A percentile compares a stretch with the other conserved stretches of the same genome.
Conservation (phyloP, 2,797 vertebrate species). For the Macropus fuliginosus region DNA sequence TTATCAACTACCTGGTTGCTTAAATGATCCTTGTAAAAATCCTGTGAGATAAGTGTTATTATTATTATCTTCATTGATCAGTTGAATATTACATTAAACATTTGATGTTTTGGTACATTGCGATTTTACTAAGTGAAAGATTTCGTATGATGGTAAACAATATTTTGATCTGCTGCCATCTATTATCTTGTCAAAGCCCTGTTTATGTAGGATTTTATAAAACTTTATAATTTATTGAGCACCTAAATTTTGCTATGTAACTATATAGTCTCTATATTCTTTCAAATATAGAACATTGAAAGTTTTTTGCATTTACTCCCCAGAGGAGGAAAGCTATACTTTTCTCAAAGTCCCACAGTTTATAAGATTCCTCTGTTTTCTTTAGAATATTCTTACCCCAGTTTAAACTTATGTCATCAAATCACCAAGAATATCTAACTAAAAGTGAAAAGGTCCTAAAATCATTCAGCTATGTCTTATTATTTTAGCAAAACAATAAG, state of each 20-base stretch:
- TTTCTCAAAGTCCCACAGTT: neutral
- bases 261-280: neutral
- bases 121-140: neutral
- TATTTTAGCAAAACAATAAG: conserved; percentile 36
- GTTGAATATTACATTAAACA: neutral
- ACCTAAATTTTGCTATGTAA: neutral
- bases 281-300: neutral
- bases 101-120: neutral
- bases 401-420: neutral
- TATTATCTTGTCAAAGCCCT: neutral
- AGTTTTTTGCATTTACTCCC: too few species aligned
- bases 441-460: conserved; percentile 25
- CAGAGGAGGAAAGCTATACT: neutral
- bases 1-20: neutral
- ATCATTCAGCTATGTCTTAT: neutral
- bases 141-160: neutral
- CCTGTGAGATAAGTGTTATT: neutral
- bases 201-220: neutral
- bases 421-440: conserved; percentile 2
- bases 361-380: neutral
- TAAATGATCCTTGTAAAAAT: neutral
- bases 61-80: neutral
- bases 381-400: neutral
- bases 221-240: neutral
- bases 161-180: neutral